A percentile compares a stretch with the other conserved stretches of the same genome.
Conservation (phyloP, 2,888 invertebrate genomes). For the Lissocephala sabroskyi region DNA sequence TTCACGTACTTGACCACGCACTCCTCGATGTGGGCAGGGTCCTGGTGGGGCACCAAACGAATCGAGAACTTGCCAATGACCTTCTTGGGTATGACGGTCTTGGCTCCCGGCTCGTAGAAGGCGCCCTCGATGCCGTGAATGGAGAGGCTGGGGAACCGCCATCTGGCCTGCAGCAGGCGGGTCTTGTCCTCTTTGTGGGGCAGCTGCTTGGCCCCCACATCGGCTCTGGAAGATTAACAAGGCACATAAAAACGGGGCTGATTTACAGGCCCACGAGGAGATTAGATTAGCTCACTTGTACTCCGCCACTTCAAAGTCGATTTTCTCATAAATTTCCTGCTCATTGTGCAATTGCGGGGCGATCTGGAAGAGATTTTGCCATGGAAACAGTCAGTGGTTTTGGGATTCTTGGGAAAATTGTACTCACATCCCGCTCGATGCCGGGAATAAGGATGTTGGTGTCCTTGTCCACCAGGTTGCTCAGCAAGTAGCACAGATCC, state of each 20-base stretch:
- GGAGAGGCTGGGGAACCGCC: constrained; percentile 95
- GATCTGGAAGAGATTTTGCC: constrained; percentile 41
- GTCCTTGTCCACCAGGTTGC: constrained; percentile 86
- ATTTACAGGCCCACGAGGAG: constrained; percentile 6
- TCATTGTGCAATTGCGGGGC: constrained; percentile 82
- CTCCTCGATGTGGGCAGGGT: constrained; percentile 85
- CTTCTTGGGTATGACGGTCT: constrained; percentile 95
- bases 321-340: constrained; percentile 81
- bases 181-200: constrained; percentile 86
- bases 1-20: constrained; percentile 85
- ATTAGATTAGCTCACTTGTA: constrained; percentile 76
- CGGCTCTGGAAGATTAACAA: constrained; percentile 67
- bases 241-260: too few relatives aligned
- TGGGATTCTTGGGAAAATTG: neutral
- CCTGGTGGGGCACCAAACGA: constrained; percentile 95
- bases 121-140: constrained; percentile 96
- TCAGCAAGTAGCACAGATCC: constrained; percentile 90
- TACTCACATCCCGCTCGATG: constrained; percentile 84
- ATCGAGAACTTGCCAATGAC: constrained; percentile 98
- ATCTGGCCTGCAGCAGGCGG: constrained; percentile 92
- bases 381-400: too few relatives aligned
- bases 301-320: constrained; percentile 88
- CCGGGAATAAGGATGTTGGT: constrained; percentile 90
- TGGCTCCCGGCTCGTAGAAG: constrained; percentile 92
- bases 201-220: constrained; percentile 80